phyloP scores from a whole-genome alignment of 1,140 invertebrate species.

The Drosophila punjabiensis region DNA sequence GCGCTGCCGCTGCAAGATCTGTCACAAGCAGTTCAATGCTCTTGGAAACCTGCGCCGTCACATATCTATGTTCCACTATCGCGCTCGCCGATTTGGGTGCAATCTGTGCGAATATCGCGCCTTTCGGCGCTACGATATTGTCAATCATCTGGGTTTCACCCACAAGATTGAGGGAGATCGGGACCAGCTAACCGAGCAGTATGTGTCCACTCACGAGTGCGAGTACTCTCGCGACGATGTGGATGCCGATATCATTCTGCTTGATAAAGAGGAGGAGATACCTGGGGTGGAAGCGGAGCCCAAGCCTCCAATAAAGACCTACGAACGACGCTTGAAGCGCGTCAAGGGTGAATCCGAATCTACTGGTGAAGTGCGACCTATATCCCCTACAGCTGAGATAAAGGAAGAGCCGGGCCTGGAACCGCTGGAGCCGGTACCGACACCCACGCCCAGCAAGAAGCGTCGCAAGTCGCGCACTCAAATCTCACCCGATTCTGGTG shows the following conservation, averaged over 20 bases:
- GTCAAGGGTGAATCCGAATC: conserved; percentile 44
- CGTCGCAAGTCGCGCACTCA: conserved; percentile 70
- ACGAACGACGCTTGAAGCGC: conserved; percentile 67
- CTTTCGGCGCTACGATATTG: conserved; percentile 86
- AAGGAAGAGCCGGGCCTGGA: conserved; percentile 61
- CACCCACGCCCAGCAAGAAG: conserved; percentile 44
- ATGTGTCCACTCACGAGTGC: conserved; percentile 75
- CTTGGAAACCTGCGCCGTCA: conserved; percentile 86
- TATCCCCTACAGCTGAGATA: conserved; percentile 33
- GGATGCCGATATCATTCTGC: conserved; percentile 73
- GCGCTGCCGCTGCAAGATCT: conserved; percentile 80
- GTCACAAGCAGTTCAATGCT: conserved; percentile 83
- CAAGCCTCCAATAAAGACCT: conserved; percentile 53
- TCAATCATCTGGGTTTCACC: conserved; percentile 86
- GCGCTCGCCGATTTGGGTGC: conserved; percentile 86
- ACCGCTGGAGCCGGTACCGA: not conserved
- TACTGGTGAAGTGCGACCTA: conserved; percentile 19
- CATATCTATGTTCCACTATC: conserved; percentile 87
- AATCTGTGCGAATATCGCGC: conserved; percentile 87
- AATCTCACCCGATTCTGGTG: conserved; percentile 62
- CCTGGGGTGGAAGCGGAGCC: conserved; percentile 5
- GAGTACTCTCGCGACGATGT: conserved; percentile 80
- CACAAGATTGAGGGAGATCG: conserved; percentile 84
- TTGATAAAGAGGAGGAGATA: conserved; percentile 50
- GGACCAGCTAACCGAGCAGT: conserved; percentile 69